Percentiles rank a stretch among this genome's conserved stretches.
These are phyloP conservation scores for Zeus faber DNA, from an alignment of 2,113 vertebrate genomes.

Conservation along the genomic window DNA sequence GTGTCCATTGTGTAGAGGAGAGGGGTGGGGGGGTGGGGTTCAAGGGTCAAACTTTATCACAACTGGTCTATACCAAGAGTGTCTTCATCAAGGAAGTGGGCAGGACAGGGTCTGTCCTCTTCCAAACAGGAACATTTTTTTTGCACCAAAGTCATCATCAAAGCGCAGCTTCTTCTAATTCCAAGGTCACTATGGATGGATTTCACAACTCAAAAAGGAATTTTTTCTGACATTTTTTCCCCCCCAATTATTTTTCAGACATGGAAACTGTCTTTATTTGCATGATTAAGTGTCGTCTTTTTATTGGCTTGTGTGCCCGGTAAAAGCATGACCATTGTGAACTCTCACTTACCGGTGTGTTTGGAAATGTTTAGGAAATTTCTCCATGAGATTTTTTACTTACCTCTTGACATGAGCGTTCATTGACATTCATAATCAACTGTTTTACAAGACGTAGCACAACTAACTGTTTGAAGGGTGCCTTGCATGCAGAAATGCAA, in stretches of 20 bases:
- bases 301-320: constrained; percentile 74
- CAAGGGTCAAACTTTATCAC: constrained; percentile 61
- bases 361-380: constrained; percentile 66
- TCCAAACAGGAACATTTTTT: constrained; percentile 75
- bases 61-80: constrained; percentile 77
- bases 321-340: constrained; percentile 76
- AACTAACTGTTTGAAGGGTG: constrained; percentile 68
- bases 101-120: constrained; percentile 73
- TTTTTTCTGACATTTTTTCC: constrained; percentile 15
- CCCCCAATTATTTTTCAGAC: constrained; percentile 44
- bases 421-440: constrained; percentile 70
- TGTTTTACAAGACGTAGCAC: constrained; percentile 63
- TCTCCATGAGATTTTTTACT: constrained; percentile 64
- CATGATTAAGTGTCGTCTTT: constrained; percentile 77
- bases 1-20: constrained; percentile 54
- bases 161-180: constrained; percentile 76
- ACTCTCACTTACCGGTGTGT: constrained; percentile 69
- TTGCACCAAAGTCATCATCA: constrained; percentile 78
- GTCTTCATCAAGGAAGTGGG: constrained; percentile 72
- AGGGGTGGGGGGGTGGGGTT: constrained; percentile 18
- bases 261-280: constrained; percentile 66
- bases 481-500: constrained; percentile 66
- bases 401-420: constrained; percentile 64
- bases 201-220: constrained; percentile 59
- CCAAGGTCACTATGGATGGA: constrained; percentile 66